Evolutionary conservation across 2,888 invertebrate species (phyloP).

Genomic region (Loripinus fragilis): DNA sequence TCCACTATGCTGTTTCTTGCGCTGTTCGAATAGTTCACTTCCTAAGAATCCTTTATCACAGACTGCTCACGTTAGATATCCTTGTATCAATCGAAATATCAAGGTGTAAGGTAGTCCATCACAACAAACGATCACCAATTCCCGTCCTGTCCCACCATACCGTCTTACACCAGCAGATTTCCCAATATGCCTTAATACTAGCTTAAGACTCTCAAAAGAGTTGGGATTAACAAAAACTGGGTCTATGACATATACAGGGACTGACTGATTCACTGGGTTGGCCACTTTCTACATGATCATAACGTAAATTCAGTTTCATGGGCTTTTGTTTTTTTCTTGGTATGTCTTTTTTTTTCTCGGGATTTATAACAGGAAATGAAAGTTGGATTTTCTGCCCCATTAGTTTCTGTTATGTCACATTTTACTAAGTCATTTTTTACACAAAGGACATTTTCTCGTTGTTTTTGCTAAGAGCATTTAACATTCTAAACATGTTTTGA

Average conservation of each 20-base stretch:
- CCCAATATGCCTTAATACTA: conserved; percentile 31
- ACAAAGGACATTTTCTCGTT: no score
- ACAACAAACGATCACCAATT: conserved; percentile 28
- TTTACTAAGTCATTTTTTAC: no score
- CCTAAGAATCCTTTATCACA: conserved; percentile 4
- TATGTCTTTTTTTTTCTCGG: no score
- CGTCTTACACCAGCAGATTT: conserved; percentile 22
- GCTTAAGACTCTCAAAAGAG: conserved; percentile 6
- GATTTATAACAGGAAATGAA: no score
- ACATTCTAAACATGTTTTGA: no score
- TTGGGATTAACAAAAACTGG: conserved; percentile 25
- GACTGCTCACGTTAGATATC: neutral
- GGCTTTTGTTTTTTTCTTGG: no score
- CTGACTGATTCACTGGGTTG: neutral
- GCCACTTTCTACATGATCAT: neutral
- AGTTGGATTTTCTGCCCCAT: no score
- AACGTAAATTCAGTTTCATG: neutral
- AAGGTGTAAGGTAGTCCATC: conserved; percentile 28
- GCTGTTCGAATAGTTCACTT: neutral
- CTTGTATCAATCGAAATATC: conserved; percentile 17
- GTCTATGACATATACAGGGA: conserved; percentile 9
- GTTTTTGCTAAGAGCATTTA: no score
- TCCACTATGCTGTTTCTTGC: neutral
- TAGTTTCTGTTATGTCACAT: no score
- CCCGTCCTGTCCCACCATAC: conserved; percentile 17